A percentile compares a stretch with the other conserved stretches of the same genome.
Evolutionary conservation across 2,888 invertebrate genomes (phyloP).

Genomic region (Drosophila prostipennis): DNA sequence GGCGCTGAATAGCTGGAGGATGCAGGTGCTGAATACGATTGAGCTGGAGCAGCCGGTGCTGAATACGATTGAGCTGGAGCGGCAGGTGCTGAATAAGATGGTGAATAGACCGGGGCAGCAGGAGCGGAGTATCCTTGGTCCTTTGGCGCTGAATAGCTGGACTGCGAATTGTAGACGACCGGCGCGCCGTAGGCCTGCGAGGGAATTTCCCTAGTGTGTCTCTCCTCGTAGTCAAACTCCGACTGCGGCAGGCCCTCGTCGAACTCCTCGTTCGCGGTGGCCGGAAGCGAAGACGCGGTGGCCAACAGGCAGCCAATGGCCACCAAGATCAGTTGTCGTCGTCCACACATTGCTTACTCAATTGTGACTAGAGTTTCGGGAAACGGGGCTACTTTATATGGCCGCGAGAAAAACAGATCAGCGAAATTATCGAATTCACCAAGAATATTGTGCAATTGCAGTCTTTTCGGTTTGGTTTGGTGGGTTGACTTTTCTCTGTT

Average conservation of each 20-base stretch:
- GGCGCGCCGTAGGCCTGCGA: constrained; percentile 61
- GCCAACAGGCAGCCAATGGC: constrained; percentile 42
- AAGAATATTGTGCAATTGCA: constrained; percentile 26
- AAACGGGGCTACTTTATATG: constrained; percentile 47
- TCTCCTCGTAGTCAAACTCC: constrained; percentile 43
- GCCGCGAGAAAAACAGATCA: constrained; percentile 27
- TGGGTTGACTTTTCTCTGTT: constrained; percentile 1
- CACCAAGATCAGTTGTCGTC: constrained; percentile 34
- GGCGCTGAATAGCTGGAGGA: constrained; percentile 13
- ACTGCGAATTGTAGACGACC: constrained; percentile 50
- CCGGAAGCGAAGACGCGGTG: not conserved
- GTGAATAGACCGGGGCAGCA: constrained; percentile 12
- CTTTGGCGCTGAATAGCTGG: constrained; percentile 38
- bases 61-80: constrained; percentile 6
- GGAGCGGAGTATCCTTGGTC: constrained; percentile 35
- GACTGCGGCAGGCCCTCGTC: constrained; percentile 47
- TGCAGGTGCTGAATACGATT: constrained; percentile 21
- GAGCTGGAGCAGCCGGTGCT: constrained; percentile 1
- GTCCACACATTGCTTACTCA: constrained; percentile 48
- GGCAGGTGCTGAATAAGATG: constrained; percentile 37
- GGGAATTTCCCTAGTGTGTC: constrained; percentile 47
- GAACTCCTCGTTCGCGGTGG: constrained; percentile 42
- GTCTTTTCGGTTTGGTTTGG: not conserved
- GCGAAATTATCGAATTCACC: constrained; percentile 24
- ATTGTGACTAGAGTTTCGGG: constrained; percentile 30